Conservation (phyloP, 2,888 invertebrate genomes). For the Tetranychus piercei region DNA sequence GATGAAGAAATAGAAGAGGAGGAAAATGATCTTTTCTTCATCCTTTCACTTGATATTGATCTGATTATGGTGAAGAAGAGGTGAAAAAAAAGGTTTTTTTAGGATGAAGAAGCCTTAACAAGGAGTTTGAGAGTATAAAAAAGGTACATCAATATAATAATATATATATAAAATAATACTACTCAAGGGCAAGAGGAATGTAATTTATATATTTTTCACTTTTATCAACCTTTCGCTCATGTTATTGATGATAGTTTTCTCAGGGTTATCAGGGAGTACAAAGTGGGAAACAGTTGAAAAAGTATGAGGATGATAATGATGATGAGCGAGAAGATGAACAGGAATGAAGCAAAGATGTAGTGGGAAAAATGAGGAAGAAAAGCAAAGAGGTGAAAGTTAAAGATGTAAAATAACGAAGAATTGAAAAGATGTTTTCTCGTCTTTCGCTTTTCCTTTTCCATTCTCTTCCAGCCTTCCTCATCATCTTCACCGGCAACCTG, state of each 20-base stretch:
- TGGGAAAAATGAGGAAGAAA: no score
- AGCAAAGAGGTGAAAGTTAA: no score
- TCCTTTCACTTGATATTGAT: neutral
- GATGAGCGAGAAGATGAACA: neutral
- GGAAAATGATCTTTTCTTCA: neutral
- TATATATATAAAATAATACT: neutral
- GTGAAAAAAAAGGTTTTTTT: neutral
- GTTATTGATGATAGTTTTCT: conserved; percentile 5
- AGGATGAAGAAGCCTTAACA: no score
- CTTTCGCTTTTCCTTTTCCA: no score
- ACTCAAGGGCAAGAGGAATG: neutral
- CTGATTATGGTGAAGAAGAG: neutral
- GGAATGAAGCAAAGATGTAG: neutral
- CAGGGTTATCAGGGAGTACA: neutral
- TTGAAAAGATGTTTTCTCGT: no score
- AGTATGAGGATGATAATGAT: neutral
- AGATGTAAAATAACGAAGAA: no score
- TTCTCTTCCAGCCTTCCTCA: no score
- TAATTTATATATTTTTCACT: neutral
- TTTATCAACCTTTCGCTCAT: neutral
- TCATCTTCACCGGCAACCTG: no score
- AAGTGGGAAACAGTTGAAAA: neutral
- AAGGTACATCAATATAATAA: neutral
- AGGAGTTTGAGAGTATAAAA: no score
- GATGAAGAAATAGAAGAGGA: no score